Percentiles rank a stretch among this genome's conserved stretches.
Conservation (phyloP, 2,113 vertebrate species). For the Spea multiplicata region DNA sequence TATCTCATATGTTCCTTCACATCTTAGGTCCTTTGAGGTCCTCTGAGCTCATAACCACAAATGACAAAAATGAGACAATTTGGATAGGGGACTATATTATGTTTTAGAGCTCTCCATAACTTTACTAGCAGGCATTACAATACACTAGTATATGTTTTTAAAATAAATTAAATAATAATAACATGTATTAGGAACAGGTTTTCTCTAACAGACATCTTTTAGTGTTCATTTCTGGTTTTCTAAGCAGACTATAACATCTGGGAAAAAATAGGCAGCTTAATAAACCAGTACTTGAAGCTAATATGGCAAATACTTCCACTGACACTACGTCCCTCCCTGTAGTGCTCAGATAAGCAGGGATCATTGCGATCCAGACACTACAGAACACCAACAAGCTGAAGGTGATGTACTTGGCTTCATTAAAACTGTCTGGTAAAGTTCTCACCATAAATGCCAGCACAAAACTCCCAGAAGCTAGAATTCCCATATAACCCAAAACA, state of each 20-base stretch:
- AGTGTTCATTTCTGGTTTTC: not conserved
- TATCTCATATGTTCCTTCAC: too few relatives aligned
- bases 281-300: constrained; percentile 8
- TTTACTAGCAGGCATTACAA: too few relatives aligned
- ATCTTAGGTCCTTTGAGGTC: too few relatives aligned
- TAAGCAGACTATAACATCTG: constrained; percentile 14
- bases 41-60: too few relatives aligned
- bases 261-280: constrained; percentile 9
- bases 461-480: constrained; percentile 19
- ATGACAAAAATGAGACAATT: too few relatives aligned
- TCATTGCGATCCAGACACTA: not conserved
- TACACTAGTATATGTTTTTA: too few relatives aligned
- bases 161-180: too few relatives aligned
- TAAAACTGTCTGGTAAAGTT: constrained; percentile 22
- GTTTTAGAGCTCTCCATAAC: too few relatives aligned
- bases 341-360: constrained; percentile 8
- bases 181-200: too few relatives aligned
- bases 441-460: constrained; percentile 8
- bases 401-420: constrained; percentile 25
- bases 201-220: not conserved
- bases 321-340: not conserved
- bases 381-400: constrained; percentile 13
- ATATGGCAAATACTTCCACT: constrained; percentile 16
- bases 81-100: too few relatives aligned
- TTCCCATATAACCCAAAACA: constrained; percentile 18